phyloP scores from a whole-genome alignment of 1,140 invertebrate genomes.

The Zaprionus ghesquierei region DNA sequence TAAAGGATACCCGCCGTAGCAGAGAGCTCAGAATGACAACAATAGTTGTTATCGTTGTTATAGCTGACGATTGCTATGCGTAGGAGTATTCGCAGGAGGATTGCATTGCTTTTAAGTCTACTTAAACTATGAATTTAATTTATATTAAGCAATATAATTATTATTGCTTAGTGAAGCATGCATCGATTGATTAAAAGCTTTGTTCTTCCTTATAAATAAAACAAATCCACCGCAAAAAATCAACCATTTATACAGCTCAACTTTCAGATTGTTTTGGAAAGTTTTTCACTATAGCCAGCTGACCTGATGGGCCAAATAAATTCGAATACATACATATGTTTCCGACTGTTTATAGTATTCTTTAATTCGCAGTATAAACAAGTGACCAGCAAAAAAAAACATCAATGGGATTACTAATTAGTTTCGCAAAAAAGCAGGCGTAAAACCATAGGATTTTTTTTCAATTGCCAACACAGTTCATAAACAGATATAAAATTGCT shows the following conservation, averaged over 20 bases:
- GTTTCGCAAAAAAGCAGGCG: not conserved
- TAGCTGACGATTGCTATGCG: constrained; percentile 6
- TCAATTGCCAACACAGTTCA: too few species aligned
- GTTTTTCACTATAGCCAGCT: too few species aligned
- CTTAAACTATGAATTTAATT: not conserved
- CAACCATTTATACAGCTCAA: too few species aligned
- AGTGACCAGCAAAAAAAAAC: not conserved
- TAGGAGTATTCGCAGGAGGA: not conserved
- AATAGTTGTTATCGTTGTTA: constrained; percentile 1
- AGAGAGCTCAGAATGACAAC: constrained; percentile 1
- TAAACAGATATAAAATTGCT: not conserved
- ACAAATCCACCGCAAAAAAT: not conserved
- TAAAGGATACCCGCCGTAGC: constrained; percentile 6
- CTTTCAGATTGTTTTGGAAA: too few species aligned
- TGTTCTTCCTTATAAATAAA: not conserved
- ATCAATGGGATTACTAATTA: constrained; percentile 2
- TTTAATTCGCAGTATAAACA: not conserved
- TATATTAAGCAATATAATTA: not conserved
- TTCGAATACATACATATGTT: too few species aligned
- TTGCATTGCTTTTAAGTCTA: not conserved
- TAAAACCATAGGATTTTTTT: too few species aligned
- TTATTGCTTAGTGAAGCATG: not conserved
- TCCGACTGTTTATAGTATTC: too few species aligned
- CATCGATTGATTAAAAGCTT: not conserved
- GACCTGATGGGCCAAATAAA: too few species aligned